These are phyloP conservation scores for Picus viridis DNA, from an alignment of 2,797 vertebrate genomes.

Conservation along the genomic window DNA sequence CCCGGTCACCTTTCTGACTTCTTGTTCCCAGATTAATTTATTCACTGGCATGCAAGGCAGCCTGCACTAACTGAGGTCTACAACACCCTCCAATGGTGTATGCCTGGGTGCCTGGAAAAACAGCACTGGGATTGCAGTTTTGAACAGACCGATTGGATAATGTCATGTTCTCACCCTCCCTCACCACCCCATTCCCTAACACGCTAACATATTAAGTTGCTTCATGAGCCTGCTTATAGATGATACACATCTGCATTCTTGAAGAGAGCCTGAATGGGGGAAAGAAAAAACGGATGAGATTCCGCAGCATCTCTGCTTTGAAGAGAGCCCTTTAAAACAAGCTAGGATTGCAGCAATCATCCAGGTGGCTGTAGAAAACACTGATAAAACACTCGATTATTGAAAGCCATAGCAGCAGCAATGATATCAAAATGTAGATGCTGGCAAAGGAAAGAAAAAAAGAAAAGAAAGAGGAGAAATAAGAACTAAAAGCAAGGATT, in stretches of 20 bases:
- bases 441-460: not conserved
- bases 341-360: not conserved
- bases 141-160: not conserved
- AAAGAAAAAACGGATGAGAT: not conserved
- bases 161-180: not conserved
- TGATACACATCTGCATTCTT: not conserved
- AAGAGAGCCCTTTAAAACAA: not conserved
- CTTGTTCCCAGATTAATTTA: conserved; percentile 15
- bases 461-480: not conserved
- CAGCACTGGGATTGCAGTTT: not conserved
- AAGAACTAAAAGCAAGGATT: not conserved
- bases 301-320: not conserved
- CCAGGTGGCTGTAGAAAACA: not conserved
- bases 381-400: conserved; percentile 9
- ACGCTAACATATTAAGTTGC: not conserved
- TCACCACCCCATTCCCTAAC: not conserved
- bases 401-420: not conserved
- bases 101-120: not conserved
- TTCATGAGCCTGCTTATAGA: not conserved
- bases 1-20: conserved; percentile 8
- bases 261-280: not conserved
- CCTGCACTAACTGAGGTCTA: not conserved
- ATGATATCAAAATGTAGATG: not conserved
- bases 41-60: not conserved
- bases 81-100: conserved; percentile 55